Evolutionary conservation across 2,888 invertebrate genomes (phyloP).

Genomic region (Aethes cnicana): DNA sequence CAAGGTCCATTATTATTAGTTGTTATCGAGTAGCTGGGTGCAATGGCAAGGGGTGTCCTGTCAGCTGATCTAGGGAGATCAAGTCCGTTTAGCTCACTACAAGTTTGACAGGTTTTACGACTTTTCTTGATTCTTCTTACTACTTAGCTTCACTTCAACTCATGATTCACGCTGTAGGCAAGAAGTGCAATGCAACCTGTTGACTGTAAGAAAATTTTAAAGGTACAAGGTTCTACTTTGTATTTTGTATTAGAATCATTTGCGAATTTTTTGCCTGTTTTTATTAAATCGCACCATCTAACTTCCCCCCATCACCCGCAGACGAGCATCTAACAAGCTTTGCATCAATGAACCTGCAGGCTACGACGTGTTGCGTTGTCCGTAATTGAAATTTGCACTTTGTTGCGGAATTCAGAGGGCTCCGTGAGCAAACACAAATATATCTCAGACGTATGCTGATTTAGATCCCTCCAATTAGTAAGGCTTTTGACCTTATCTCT

Average conservation of each 20-base stretch:
- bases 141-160: too few relatives aligned
- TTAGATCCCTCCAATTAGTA: background rate
- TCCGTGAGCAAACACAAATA: conserved; percentile 12
- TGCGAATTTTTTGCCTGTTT: background rate
- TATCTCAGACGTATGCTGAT: background rate
- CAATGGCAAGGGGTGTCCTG: too few relatives aligned
- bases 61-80: too few relatives aligned
- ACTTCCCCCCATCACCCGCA: conserved; percentile 32
- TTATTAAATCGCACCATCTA: conserved; percentile 13
- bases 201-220: too few relatives aligned
- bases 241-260: background rate
- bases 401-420: conserved; percentile 18
- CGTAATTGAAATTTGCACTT: conserved; percentile 28
- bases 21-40: too few relatives aligned
- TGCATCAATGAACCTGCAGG: conserved; percentile 36
- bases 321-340: conserved; percentile 36
- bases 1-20: too few relatives aligned
- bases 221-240: background rate
- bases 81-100: too few relatives aligned
- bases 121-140: too few relatives aligned
- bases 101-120: too few relatives aligned
- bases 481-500: too few relatives aligned
- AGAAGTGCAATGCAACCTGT: too few relatives aligned
- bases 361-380: conserved; percentile 21
- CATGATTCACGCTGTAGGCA: too few relatives aligned